Evolutionary conservation across 2,113 vertebrate species (phyloP).

Genomic region (Tragelaphus strepsiceros): DNA sequence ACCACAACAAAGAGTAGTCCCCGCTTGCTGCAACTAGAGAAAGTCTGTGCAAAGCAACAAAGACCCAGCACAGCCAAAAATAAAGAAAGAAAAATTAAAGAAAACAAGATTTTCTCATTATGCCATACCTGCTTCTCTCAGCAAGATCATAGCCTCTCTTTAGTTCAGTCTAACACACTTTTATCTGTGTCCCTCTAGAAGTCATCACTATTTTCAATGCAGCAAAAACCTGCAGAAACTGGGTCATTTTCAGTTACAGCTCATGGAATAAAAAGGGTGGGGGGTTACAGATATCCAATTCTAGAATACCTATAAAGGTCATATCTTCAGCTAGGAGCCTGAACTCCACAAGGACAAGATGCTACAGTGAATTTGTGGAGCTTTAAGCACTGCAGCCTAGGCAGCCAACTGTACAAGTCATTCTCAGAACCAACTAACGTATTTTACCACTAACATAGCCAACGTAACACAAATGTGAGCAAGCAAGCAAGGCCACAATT

Average conservation of each 20-base stretch:
- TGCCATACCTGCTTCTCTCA: neutral
- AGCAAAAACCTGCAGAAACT: slow-evolving; percentile 54
- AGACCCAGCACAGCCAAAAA: neutral
- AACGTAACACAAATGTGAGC: neutral
- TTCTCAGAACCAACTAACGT: neutral
- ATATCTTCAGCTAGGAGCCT: slow-evolving; percentile 2
- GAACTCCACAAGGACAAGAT: slow-evolving; percentile 16
- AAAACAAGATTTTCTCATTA: slow-evolving; percentile 5
- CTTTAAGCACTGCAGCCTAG: neutral
- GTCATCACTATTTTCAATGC: slow-evolving; percentile 30
- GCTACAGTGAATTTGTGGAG: slow-evolving; percentile 8
- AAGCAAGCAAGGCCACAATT: neutral
- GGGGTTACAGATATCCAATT: neutral
- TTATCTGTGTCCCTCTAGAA: slow-evolving; percentile 36
- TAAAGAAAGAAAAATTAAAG: neutral
- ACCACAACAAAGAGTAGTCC: neutral
- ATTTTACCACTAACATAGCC: neutral
- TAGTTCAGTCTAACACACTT: neutral
- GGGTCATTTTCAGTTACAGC: slow-evolving; percentile 29
- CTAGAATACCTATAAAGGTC: slow-evolving; percentile 21
- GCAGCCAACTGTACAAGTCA: slow-evolving; percentile 52
- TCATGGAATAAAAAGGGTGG: neutral
- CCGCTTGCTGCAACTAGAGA: neutral
- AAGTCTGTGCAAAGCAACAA: neutral
- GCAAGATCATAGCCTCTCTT: slow-evolving; percentile 25